Conservation (phyloP, 2,888 invertebrate species). For the Epistrophella euchroma region DNA sequence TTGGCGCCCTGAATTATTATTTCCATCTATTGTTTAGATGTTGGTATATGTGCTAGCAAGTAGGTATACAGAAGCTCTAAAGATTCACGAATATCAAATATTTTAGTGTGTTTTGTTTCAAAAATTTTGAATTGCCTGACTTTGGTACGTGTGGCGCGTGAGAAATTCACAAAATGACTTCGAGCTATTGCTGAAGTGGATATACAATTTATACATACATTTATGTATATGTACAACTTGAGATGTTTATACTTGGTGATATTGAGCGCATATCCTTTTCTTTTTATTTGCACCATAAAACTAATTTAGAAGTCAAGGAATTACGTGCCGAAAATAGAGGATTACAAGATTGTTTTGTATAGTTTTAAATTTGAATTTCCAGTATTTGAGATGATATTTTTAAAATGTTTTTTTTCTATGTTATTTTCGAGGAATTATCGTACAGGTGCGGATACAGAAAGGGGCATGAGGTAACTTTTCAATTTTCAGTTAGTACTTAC, state of each 20-base stretch:
- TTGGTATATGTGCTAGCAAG: too few species aligned
- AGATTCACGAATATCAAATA: slow-evolving; percentile 12
- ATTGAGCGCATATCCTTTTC: slow-evolving; percentile 26
- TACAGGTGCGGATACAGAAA: not conserved
- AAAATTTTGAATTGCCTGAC: slow-evolving; percentile 46
- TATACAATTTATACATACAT: not conserved
- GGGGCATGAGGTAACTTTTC: not conserved
- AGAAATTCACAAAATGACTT: slow-evolving; percentile 33
- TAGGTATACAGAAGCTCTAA: slow-evolving; percentile 6
- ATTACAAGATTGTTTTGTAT: slow-evolving; percentile 19
- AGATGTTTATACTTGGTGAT: slow-evolving; percentile 8
- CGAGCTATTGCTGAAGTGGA: slow-evolving; percentile 11
- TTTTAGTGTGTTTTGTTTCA: slow-evolving; percentile 36
- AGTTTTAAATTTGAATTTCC: slow-evolving; percentile 16
- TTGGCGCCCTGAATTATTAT: slow-evolving; percentile 46
- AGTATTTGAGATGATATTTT: slow-evolving; percentile 18
- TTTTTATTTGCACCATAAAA: slow-evolving; percentile 8
- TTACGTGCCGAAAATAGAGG: slow-evolving; percentile 36
- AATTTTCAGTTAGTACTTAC: not conserved
- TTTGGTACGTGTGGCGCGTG: slow-evolving; percentile 30
- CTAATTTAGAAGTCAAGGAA: slow-evolving; percentile 36
- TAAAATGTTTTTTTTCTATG: not conserved
- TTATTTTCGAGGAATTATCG: not conserved
- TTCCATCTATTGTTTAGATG: slow-evolving; percentile 42
- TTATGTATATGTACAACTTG: not conserved